Percentiles rank a stretch among this genome's conserved stretches.
phyloP scores from a whole-genome alignment of 2,888 invertebrate genomes.

The Magallana nippona region DNA sequence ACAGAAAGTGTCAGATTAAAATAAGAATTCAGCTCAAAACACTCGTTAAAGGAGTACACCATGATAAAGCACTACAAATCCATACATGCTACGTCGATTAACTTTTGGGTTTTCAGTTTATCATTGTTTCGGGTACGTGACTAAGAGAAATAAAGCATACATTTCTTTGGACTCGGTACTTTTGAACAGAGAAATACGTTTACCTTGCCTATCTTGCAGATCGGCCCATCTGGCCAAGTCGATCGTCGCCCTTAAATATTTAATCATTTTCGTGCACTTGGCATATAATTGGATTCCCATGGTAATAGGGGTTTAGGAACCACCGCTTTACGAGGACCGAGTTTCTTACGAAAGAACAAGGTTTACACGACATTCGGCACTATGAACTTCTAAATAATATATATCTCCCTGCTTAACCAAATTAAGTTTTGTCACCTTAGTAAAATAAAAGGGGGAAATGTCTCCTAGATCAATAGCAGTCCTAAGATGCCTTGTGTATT shows the following conservation, averaged over 20 bases:
- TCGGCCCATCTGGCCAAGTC: constrained; percentile 35
- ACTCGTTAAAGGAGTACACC: too few relatives aligned
- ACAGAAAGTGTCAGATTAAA: too few relatives aligned
- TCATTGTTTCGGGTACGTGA: neutral
- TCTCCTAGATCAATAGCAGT: too few relatives aligned
- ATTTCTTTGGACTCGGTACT: neutral
- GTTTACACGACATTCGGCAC: constrained; percentile 7
- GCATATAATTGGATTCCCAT: constrained; percentile 31
- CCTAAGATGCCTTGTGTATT: too few relatives aligned
- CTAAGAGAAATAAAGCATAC: neutral
- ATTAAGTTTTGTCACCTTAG: constrained; percentile 25
- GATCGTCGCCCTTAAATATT: constrained; percentile 16
- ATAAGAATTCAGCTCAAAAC: too few relatives aligned
- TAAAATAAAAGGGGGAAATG: neutral
- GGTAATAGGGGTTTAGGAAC: constrained; percentile 13
- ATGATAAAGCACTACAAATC: too few relatives aligned
- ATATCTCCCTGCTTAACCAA: constrained; percentile 13
- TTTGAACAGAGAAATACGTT: neutral
- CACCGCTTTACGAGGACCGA: neutral
- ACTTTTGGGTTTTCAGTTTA: too few relatives aligned
- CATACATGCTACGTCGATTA: too few relatives aligned
- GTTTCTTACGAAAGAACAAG: constrained; percentile 4
- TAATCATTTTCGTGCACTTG: constrained; percentile 33
- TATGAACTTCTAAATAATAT: neutral
- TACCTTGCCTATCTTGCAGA: constrained; percentile 7